Base-by-base conservation (phyloP, 2,797 vertebrate species). In the Sebastes variabilis region DNA sequence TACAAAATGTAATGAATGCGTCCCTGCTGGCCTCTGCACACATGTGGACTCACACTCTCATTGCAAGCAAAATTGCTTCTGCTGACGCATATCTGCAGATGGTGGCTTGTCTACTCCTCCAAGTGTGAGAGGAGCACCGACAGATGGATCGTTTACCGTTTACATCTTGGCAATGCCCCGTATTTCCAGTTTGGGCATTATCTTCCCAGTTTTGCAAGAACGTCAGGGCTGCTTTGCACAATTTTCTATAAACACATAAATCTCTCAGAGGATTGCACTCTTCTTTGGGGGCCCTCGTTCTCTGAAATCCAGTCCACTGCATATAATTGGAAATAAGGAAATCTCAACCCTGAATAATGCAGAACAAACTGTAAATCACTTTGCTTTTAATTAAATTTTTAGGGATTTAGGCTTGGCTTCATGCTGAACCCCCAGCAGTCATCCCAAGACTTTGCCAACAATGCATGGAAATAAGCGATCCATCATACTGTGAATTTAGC, bases 131-230 rank as follows among this genome's bases (percentile, higher is more conserved):
- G 75, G 86, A 86, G 85, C 85, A 67, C 82, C 84, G 88, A 88
- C 93, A 93, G 93, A 94, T 94, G 91, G 92, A 79, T 72, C 72
- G 73, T 94, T 94, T 91, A 92, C 84, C 62, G 58, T 93, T 94
- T 91, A 92, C 86, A 87, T 90, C 89, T 93, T 94, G 92, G 92
- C 94, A 88, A 88, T 87, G 76, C 79, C 65, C 49, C 64, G 38
- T 80, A 69, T 92, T 87, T 92, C 83, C 82, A 87, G 68, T 42
- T 65, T 88, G 79, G 85, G 69, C 81, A 84, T 88, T 86, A 79
- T 75, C 76, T 77, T 87, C 81, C 65, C 70, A 76, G 75, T 84
- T 91, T 91, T 79, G 71, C 71, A 81, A 85, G 72, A 90, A 80
- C 79, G 88, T 79, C 84, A 77, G 65, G 66, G 61, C 69, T 66